Evolutionary conservation across 2,888 invertebrate genomes (phyloP).

Genomic region (Pardosa pseudoannulata): DNA sequence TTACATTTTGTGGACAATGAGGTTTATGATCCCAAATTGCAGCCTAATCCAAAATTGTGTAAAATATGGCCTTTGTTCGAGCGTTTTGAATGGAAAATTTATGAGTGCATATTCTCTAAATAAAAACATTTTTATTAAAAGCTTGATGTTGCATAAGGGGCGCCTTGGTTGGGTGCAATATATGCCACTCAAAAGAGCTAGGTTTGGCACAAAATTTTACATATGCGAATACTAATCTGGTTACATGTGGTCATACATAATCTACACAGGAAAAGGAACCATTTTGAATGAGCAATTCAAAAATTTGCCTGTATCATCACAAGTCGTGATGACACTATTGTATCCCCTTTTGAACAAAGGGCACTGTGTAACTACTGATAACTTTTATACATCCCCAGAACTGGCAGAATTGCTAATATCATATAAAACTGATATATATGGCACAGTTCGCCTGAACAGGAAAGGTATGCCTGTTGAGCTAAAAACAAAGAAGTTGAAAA

Average conservation of each 20-base stretch:
- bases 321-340: slow-evolving; percentile 34
- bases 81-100: not conserved
- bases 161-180: slow-evolving; percentile 10
- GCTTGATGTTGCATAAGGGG: slow-evolving; percentile 2
- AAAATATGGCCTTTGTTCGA: slow-evolving; percentile 9
- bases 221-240: slow-evolving; percentile 37
- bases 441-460: slow-evolving; percentile 65
- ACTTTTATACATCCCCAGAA: slow-evolving; percentile 47
- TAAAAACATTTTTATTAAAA: not conserved
- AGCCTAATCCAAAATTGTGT: not conserved
- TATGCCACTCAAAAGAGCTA: slow-evolving; percentile 1
- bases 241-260: slow-evolving; percentile 43
- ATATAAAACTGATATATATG: slow-evolving; percentile 65
- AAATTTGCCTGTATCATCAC: slow-evolving; percentile 3
- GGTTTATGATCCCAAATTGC: not conserved
- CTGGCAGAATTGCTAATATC: slow-evolving; percentile 36
- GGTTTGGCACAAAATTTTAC: slow-evolving; percentile 17
- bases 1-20: slow-evolving; percentile 10
- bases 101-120: not conserved
- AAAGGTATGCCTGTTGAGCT: slow-evolving; percentile 52
- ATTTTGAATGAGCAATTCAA: slow-evolving; percentile 23
- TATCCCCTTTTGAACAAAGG: slow-evolving; percentile 41
- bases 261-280: slow-evolving; percentile 36
- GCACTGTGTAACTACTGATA: slow-evolving; percentile 61
- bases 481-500: slow-evolving; percentile 44